A percentile compares a stretch with the other conserved stretches of the same genome.
These are phyloP conservation scores for Ictalurus furcatus DNA, from an alignment of 2,113 vertebrate genomes.

Conservation along the genomic window DNA sequence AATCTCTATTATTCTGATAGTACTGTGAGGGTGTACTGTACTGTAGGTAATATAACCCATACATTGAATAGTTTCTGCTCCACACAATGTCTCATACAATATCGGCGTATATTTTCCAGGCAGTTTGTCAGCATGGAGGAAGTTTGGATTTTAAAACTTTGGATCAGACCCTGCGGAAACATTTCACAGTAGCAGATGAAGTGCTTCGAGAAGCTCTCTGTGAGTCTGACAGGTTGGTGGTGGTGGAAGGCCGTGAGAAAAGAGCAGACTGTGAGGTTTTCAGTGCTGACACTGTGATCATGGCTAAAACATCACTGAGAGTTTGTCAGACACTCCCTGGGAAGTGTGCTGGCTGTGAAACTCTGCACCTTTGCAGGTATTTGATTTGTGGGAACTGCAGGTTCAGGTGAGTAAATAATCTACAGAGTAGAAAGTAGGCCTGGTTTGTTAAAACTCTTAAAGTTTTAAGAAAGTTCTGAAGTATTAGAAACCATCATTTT, in stretches of 20 bases:
- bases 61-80: neutral
- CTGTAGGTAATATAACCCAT: neutral
- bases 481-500: neutral
- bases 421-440: neutral
- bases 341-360: constrained; percentile 59
- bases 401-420: constrained; percentile 63
- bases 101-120: constrained; percentile 45
- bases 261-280: neutral
- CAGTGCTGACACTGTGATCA: constrained; percentile 58
- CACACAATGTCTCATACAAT: constrained; percentile 49
- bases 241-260: constrained; percentile 36
- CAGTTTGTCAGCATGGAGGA: constrained; percentile 65
- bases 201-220: constrained; percentile 49
- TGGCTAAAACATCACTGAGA: constrained; percentile 67
- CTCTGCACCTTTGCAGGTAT: constrained; percentile 69
- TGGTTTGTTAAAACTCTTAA: neutral
- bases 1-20: neutral
- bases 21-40: neutral
- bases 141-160: constrained; percentile 59
- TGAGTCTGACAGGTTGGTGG: constrained; percentile 58
- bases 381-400: constrained; percentile 66
- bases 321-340: constrained; percentile 61
- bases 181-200: constrained; percentile 16
- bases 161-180: constrained; percentile 28
- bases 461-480: neutral